These are phyloP conservation scores for Kuschelorhynchus macadamiae DNA, from an alignment of 2,888 invertebrate species.

Conservation along the genomic window DNA sequence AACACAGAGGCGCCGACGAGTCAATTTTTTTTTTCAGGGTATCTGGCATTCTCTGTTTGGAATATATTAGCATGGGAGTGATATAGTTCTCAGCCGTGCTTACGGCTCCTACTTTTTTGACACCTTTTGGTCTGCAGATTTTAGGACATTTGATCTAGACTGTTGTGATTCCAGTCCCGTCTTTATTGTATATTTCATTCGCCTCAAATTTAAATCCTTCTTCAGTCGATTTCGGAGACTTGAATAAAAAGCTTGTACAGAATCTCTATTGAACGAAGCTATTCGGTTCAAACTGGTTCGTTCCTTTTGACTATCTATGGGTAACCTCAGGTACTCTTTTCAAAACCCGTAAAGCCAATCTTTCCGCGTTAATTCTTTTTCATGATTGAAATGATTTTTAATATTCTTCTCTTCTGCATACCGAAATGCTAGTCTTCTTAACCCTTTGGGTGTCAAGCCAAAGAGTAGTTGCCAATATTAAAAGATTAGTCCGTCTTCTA, in stretches of 20 bases:
- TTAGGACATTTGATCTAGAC: neutral
- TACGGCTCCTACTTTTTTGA: neutral
- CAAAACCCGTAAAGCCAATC: neutral
- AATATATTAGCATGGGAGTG: conserved; percentile 3
- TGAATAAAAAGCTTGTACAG: too few species aligned
- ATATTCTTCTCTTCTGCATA: neutral
- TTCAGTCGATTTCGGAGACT: neutral
- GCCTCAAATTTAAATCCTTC: conserved; percentile 2
- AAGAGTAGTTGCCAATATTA: neutral
- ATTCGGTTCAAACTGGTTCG: neutral
- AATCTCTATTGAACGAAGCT: neutral
- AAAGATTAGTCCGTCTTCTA: too few species aligned
- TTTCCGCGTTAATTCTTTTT: neutral
- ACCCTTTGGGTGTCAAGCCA: neutral
- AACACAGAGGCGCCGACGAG: conserved; percentile 13
- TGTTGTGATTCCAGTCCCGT: neutral
- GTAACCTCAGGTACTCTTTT: neutral
- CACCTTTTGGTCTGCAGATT: neutral
- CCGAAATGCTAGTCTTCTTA: neutral
- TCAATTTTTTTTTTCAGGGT: conserved; percentile 40
- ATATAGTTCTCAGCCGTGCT: conserved; percentile 33
- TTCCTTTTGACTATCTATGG: neutral
- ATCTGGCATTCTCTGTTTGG: conserved; percentile 4
- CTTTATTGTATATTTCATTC: neutral
- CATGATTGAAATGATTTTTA: neutral